A percentile compares a stretch with the other conserved stretches of the same genome.
These are phyloP conservation scores for Buathra laborator DNA, from an alignment of 2,888 invertebrate genomes.

Conservation along the genomic window DNA sequence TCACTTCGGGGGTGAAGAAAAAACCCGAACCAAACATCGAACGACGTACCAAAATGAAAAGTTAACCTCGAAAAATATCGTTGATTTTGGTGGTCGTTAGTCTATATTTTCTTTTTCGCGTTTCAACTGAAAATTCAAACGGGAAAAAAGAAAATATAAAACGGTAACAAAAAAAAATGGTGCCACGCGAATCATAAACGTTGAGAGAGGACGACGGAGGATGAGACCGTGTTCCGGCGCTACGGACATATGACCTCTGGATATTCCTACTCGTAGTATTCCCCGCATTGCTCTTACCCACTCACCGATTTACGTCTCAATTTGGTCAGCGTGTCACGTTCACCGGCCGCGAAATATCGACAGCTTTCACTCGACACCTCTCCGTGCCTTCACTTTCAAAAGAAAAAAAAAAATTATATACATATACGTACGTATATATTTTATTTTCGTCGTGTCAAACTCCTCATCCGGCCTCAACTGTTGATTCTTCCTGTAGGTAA, in stretches of 20 bases:
- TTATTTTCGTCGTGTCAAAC: conserved; percentile 59
- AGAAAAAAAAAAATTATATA: conserved; percentile 55
- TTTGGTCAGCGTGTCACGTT: conserved; percentile 82
- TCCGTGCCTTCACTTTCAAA: conserved; percentile 75
- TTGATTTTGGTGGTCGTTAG: too few relatives aligned
- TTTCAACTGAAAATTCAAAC: too few relatives aligned
- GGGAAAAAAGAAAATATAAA: not conserved
- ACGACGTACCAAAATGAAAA: too few relatives aligned
- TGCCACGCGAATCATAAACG: not conserved
- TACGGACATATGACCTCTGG: not conserved
- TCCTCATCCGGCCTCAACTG: not conserved
- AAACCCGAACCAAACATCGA: too few relatives aligned
- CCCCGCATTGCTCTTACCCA: conserved; percentile 40
- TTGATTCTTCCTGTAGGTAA: not conserved
- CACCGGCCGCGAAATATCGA: conserved; percentile 71
- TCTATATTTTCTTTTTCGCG: too few relatives aligned
- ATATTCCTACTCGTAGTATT: conserved; percentile 4
- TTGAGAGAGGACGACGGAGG: not conserved
- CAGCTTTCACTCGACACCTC: conserved; percentile 76
- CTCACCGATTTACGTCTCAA: conserved; percentile 71
- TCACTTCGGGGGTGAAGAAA: too few relatives aligned
- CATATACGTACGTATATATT: conserved; percentile 4
- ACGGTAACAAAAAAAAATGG: not conserved
- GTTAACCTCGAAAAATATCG: too few relatives aligned
- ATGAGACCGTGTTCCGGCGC: not conserved